phyloP scores from a whole-genome alignment of 2,888 invertebrate species.

The Rhagonycha lutea region DNA sequence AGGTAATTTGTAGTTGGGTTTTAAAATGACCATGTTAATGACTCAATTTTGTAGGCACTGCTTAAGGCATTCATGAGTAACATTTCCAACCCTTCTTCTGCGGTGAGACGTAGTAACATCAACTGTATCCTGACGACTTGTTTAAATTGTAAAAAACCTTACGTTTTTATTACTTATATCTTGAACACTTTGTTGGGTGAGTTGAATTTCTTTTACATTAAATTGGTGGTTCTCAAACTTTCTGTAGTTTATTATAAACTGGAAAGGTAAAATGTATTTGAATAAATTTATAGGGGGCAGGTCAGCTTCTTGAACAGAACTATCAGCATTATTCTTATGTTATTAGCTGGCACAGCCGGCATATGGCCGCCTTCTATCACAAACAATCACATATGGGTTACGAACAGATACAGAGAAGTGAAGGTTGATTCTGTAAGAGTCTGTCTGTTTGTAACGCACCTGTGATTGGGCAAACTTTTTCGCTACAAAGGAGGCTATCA shows the following conservation, averaged over 20 bases:
- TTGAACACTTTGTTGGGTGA: conserved; percentile 65
- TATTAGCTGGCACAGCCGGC: no score
- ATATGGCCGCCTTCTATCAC: no score
- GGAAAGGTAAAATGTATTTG: no score
- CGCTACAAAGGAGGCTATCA: no score
- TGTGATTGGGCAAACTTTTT: no score
- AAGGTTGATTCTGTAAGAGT: no score
- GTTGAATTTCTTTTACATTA: conserved; percentile 4
- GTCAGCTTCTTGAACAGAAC: no score
- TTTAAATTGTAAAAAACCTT: conserved; percentile 74
- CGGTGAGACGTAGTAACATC: conserved; percentile 80
- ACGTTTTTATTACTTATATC: conserved; percentile 69
- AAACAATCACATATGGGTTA: no score
- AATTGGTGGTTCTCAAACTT: conserved; percentile 1
- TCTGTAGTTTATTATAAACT: not conserved
- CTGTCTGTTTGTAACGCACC: no score
- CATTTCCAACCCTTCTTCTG: conserved; percentile 67
- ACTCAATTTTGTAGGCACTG: conserved; percentile 58
- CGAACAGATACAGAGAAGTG: no score
- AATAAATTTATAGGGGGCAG: no score
- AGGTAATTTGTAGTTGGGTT: conserved; percentile 51
- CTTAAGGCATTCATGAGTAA: conserved; percentile 71
- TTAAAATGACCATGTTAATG: not conserved
- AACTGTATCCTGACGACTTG: conserved; percentile 81
- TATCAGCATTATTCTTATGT: no score